Evolutionary conservation across 2,113 vertebrate genomes (phyloP).

Genomic region (Aegotheles bennettii): DNA sequence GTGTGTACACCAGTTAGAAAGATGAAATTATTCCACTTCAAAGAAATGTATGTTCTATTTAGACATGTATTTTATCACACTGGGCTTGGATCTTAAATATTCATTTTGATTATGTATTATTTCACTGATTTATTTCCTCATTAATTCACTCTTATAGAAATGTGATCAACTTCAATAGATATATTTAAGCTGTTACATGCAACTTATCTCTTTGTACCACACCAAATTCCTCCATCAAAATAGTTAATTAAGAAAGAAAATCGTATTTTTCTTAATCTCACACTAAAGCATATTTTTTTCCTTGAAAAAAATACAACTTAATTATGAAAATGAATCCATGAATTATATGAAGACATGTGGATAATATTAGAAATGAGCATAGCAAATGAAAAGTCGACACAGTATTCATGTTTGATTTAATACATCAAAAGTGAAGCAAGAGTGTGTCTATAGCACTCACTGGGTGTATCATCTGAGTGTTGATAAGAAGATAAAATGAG

Average conservation of each 20-base stretch:
- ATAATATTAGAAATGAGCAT: conserved; percentile 20
- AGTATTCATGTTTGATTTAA: conserved; percentile 24
- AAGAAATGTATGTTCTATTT: conserved; percentile 57
- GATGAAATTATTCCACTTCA: conserved; percentile 50
- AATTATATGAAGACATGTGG: conserved; percentile 21
- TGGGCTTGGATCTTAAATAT: conserved; percentile 39
- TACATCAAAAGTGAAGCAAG: conserved; percentile 29
- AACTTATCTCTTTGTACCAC: conserved; percentile 38
- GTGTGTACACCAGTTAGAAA: background rate
- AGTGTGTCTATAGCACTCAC: background rate
- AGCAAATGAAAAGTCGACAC: conserved; percentile 32
- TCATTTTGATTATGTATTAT: conserved; percentile 63
- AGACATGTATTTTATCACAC: conserved; percentile 51
- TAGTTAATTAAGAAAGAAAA: conserved; percentile 61
- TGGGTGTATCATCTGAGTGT: background rate
- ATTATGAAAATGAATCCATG: conserved; percentile 44
- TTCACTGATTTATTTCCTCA: conserved; percentile 47
- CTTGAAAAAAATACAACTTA: conserved; percentile 30
- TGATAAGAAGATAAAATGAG: background rate
- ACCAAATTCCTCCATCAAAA: conserved; percentile 52
- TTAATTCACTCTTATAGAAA: conserved; percentile 55
- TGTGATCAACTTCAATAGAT: conserved; percentile 42
- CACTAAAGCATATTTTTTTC: conserved; percentile 36
- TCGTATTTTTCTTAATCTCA: conserved; percentile 43
- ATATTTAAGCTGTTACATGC: conserved; percentile 50